Evolutionary conservation across 2,797 vertebrate genomes (phyloP).

Genomic region (Erpetoichthys calabaricus): DNA sequence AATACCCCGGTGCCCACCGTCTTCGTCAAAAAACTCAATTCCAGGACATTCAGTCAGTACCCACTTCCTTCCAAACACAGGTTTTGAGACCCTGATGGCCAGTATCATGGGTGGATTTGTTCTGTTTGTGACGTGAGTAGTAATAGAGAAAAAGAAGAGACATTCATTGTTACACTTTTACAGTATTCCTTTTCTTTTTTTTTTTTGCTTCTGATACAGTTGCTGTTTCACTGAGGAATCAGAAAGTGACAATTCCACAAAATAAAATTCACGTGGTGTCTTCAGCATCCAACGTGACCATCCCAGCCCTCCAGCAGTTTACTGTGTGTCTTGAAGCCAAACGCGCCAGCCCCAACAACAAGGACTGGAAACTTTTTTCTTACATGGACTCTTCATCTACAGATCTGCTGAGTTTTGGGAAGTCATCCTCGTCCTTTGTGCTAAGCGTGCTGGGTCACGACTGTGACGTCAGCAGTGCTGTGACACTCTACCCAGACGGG

Average conservation of each 20-base stretch:
- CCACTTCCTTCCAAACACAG: no score
- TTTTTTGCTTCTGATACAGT: conserved; percentile 25
- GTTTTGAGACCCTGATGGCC: no score
- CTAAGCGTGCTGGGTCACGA: conserved; percentile 37
- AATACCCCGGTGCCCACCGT: no score
- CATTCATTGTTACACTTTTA: no score
- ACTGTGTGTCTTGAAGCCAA: conserved; percentile 77
- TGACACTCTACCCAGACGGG: conserved; percentile 27
- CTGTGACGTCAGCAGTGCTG: conserved; percentile 45
- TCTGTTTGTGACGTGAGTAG: no score
- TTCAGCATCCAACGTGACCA: conserved; percentile 39
- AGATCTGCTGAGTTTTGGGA: conserved; percentile 50
- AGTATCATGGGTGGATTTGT: no score
- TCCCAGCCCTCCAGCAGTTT: conserved; percentile 64
- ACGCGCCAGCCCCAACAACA: conserved; percentile 29
- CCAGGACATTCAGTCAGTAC: no score
- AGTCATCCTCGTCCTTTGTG: conserved; percentile 31
- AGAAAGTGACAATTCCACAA: conserved; percentile 61
- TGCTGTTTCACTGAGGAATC: conserved; percentile 80
- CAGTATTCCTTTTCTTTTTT: no score
- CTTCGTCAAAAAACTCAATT: no score
- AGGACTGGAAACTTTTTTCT: conserved; percentile 64
- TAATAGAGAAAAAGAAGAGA: no score
- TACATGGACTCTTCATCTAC: conserved; percentile 32
- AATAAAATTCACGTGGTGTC: conserved; percentile 33